A percentile compares a stretch with the other conserved stretches of the same genome.
Evolutionary conservation across 2,888 invertebrate genomes (phyloP).

Genomic region (Ochlodes sylvanus): DNA sequence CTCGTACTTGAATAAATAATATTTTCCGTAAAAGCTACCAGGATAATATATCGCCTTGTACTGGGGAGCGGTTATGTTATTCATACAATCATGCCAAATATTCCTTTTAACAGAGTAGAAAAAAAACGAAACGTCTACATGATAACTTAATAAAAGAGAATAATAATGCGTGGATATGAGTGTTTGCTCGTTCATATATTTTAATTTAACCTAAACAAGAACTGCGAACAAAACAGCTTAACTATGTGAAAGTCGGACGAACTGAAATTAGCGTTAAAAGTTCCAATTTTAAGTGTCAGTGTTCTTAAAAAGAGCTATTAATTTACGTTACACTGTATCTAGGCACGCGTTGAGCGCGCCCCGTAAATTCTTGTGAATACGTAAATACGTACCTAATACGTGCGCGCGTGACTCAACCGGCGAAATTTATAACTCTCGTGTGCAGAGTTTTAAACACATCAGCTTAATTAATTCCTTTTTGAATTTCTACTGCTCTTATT

Average conservation of each 20-base stretch:
- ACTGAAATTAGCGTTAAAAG: conserved; percentile 24
- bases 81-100: conserved; percentile 1
- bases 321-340: conserved; percentile 26
- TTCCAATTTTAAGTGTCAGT: conserved; percentile 26
- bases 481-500: conserved; percentile 57
- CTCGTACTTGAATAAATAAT: conserved; percentile 77
- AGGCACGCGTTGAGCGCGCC: conserved; percentile 30
- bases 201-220: neutral
- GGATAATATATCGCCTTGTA: conserved; percentile 23
- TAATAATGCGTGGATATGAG: neutral
- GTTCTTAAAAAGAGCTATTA: conserved; percentile 32
- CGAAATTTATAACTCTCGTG: conserved; percentile 65
- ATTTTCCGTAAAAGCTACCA: conserved; percentile 67
- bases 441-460: conserved; percentile 67
- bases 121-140: neutral
- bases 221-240: conserved; percentile 8
- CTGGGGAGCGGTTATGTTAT: conserved; percentile 14
- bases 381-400: conserved; percentile 39
- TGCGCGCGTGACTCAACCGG: conserved; percentile 55
- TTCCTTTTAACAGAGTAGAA: neutral
- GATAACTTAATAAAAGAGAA: neutral
- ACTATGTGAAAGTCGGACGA: neutral
- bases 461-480: conserved; percentile 69
- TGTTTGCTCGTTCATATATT: neutral
- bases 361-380: conserved; percentile 38